phyloP scores from a whole-genome alignment of 2,888 invertebrate genomes.

The Agrotis ipsilon region DNA sequence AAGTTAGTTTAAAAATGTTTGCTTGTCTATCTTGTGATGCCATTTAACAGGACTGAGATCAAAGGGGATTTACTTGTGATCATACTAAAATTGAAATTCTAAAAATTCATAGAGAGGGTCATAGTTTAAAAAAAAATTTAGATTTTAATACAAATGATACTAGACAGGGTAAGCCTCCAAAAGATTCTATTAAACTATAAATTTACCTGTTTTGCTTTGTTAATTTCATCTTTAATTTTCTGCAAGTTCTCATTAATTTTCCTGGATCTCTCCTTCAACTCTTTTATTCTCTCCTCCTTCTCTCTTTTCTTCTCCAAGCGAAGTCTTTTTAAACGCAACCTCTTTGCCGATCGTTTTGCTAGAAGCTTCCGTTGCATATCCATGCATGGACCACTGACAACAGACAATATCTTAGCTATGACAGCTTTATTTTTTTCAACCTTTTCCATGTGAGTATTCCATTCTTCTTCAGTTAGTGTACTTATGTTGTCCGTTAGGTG shows the following conservation, averaged over 20 bases:
- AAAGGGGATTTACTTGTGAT: no score
- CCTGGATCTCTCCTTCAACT: conserved; percentile 89
- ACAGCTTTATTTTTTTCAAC: conserved; percentile 87
- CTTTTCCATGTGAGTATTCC: conserved; percentile 88
- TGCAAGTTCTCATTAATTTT: conserved; percentile 93
- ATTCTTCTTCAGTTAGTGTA: conserved; percentile 88
- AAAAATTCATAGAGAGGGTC: no score
- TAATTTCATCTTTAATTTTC: conserved; percentile 92
- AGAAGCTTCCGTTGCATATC: conserved; percentile 83
- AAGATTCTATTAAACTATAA: background rate
- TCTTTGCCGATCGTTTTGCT: conserved; percentile 85
- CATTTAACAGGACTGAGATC: no score
- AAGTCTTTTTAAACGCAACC: conserved; percentile 86
- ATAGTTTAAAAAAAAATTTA: no score
- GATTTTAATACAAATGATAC: no score
- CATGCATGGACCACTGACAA: conserved; percentile 83
- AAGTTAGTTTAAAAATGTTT: background rate
- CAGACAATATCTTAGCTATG: conserved; percentile 81
- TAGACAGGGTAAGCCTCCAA: no score
- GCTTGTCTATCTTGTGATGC: no score
- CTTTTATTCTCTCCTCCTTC: conserved; percentile 81
- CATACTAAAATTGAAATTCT: no score
- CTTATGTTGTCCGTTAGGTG: conserved; percentile 84
- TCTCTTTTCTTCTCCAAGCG: conserved; percentile 77
- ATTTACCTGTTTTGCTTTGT: conserved; percentile 91